A percentile compares a stretch with the other conserved stretches of the same genome.
phyloP scores from a whole-genome alignment of 1,140 invertebrate genomes.

The Zaprionus tsacasi region DNA sequence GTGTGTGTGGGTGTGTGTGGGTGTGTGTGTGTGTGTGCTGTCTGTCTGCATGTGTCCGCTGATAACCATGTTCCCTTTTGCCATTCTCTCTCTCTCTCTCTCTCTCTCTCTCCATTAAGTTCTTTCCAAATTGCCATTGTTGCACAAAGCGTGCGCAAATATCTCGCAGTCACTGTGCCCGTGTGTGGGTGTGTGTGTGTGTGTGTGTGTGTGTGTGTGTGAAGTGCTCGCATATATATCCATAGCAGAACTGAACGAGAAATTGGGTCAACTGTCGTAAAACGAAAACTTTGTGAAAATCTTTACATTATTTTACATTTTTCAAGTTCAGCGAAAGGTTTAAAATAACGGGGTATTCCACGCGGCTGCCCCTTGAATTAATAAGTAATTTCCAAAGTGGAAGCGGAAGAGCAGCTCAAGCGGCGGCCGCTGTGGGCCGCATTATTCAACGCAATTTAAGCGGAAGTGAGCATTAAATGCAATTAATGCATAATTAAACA shows the following conservation, averaged over 20 bases:
- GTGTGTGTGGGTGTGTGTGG: neutral
- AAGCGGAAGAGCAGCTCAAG: neutral
- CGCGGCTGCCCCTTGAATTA: conserved; percentile 1
- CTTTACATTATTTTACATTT: conserved; percentile 1
- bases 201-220: conserved; percentile 22
- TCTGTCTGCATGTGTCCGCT: conserved; percentile 14
- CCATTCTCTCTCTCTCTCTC: neutral
- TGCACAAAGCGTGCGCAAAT: conserved; percentile 30
- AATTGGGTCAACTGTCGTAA: conserved; percentile 44
- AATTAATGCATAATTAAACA: conserved; percentile 80
- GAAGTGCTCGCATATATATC: conserved; percentile 35
- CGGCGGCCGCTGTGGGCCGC: neutral
- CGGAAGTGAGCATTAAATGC: conserved; percentile 75
- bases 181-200: conserved; percentile 17
- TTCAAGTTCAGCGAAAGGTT: conserved; percentile 22
- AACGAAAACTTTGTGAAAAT: conserved; percentile 18
- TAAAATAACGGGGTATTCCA: neutral
- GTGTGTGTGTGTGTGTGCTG: conserved; percentile 8
- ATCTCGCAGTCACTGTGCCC: conserved; percentile 36
- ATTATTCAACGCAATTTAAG: conserved; percentile 56
- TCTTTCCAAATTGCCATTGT: conserved; percentile 33
- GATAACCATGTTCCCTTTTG: conserved; percentile 28
- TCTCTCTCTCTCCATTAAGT: conserved; percentile 2
- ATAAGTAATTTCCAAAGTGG: conserved; percentile 28
- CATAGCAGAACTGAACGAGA: conserved; percentile 16